phyloP scores from a whole-genome alignment of 2,797 vertebrate species.

The Hippopotamyrus pictus region DNA sequence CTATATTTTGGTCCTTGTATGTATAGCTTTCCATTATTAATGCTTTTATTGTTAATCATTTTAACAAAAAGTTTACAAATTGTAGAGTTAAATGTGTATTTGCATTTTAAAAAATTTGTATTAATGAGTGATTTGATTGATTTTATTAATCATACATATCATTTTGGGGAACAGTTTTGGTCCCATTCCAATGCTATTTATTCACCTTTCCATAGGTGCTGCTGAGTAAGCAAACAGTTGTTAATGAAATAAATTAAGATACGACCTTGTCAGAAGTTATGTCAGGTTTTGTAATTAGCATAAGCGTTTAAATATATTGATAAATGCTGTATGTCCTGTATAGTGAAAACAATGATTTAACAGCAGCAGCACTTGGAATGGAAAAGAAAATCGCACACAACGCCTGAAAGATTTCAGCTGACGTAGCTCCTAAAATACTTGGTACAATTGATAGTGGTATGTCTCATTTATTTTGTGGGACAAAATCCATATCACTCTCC shows the following conservation, averaged over 20 bases:
- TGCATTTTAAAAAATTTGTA: neutral
- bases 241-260: neutral
- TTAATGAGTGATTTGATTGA: neutral
- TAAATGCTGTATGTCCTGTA: neutral
- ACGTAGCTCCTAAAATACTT: neutral
- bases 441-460: neutral
- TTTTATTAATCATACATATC: neutral
- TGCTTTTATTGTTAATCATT: neutral
- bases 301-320: constrained; percentile 8
- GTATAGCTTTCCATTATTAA: neutral
- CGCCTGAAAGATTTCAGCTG: neutral
- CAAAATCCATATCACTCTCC: neutral
- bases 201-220: neutral
- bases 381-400: neutral
- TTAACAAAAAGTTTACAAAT: neutral
- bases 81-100: neutral
- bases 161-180: neutral
- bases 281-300: neutral
- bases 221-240: neutral
- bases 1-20: neutral
- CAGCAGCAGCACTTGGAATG: neutral
- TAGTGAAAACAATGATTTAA: neutral
- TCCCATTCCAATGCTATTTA: neutral
- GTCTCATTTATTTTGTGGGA: neutral
- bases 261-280: neutral